Conservation (phyloP, 2,888 invertebrate genomes). For the Andrena flavipes region DNA sequence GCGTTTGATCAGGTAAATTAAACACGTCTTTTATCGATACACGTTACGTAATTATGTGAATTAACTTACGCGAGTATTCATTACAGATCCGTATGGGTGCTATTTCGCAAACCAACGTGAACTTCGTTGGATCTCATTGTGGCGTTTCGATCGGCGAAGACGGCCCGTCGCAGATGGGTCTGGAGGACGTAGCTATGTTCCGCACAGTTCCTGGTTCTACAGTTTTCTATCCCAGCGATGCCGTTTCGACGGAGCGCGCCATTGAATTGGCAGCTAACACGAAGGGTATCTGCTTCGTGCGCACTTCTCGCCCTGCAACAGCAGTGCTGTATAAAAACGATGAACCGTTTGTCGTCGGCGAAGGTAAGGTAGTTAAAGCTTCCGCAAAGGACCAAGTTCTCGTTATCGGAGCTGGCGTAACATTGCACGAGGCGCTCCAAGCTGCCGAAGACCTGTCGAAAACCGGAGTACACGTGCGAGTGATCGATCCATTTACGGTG, state of each 20-base stretch:
- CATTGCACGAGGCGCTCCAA: conserved; percentile 94
- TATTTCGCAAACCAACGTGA: conserved; percentile 98
- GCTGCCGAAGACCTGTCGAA: conserved; percentile 92
- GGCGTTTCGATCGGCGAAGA: conserved; percentile 99
- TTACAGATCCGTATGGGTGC: conserved; percentile 98
- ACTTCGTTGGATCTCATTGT: conserved; percentile 98
- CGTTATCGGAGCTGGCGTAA: conserved; percentile 97
- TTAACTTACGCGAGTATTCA: background rate
- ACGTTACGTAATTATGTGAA: background rate
- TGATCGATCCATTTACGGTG: conserved; percentile 98
- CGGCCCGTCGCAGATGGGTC: conserved; percentile 99
- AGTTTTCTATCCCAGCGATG: conserved; percentile 94
- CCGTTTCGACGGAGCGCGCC: conserved; percentile 97
- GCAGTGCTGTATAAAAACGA: conserved; percentile 94
- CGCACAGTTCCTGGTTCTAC: conserved; percentile 94
- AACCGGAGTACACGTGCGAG: conserved; percentile 90
- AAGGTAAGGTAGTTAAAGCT: conserved; percentile 92
- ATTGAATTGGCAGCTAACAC: conserved; percentile 98
- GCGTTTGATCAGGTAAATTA: conserved; percentile 95
- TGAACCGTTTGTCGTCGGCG: conserved; percentile 92
- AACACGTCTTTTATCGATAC: background rate
- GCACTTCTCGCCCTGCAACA: conserved; percentile 97
- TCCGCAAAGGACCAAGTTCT: conserved; percentile 92
- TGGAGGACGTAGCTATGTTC: conserved; percentile 99
- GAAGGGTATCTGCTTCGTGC: conserved; percentile 97